phyloP scores from a whole-genome alignment of 2,888 invertebrate genomes.

The Latheticus oryzae region DNA sequence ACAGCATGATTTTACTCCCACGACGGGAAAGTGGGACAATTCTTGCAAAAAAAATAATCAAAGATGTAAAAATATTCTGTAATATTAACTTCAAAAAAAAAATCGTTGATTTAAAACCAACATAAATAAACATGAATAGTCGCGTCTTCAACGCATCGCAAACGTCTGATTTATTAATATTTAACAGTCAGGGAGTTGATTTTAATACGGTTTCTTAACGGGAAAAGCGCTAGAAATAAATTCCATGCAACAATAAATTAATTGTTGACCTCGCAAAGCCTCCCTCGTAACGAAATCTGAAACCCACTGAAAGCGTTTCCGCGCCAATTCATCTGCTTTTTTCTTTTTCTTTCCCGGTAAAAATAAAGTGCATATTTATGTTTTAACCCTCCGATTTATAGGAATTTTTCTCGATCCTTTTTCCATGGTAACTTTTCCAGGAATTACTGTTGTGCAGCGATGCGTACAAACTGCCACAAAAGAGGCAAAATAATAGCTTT shows the following conservation, averaged over 20 bases:
- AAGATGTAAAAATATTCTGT: slow-evolving; percentile 26
- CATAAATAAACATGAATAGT: slow-evolving; percentile 40
- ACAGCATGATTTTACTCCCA: slow-evolving; percentile 37
- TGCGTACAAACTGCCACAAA: slow-evolving; percentile 31
- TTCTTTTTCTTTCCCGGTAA: slow-evolving; percentile 15
- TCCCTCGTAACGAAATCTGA: slow-evolving; percentile 16
- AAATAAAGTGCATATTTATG: slow-evolving; percentile 40
- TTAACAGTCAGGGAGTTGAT: slow-evolving; percentile 36
- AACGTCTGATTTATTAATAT: slow-evolving; percentile 41
- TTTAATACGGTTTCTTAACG: slow-evolving; percentile 40
- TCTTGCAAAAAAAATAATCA: slow-evolving; percentile 8
- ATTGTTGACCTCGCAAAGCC: slow-evolving; percentile 20
- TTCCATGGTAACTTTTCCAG: slow-evolving; percentile 19
- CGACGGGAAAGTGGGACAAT: slow-evolving; percentile 36
- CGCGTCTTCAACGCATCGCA: slow-evolving; percentile 35
- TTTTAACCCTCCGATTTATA: slow-evolving; percentile 23
- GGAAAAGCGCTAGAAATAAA: slow-evolving; percentile 39
- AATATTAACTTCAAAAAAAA: no score
- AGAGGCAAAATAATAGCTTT: slow-evolving; percentile 27
- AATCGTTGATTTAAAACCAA: slow-evolving; percentile 32
- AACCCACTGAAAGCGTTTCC: slow-evolving; percentile 14
- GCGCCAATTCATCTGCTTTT: slow-evolving; percentile 15
- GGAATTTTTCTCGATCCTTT: slow-evolving; percentile 17
- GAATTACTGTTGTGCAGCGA: slow-evolving; percentile 23
- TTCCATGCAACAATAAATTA: slow-evolving; percentile 13